Percentiles rank a stretch among this genome's conserved stretches.
Evolutionary conservation across 2,113 vertebrate species (phyloP).

Genomic region (Haemorhous mexicanus): DNA sequence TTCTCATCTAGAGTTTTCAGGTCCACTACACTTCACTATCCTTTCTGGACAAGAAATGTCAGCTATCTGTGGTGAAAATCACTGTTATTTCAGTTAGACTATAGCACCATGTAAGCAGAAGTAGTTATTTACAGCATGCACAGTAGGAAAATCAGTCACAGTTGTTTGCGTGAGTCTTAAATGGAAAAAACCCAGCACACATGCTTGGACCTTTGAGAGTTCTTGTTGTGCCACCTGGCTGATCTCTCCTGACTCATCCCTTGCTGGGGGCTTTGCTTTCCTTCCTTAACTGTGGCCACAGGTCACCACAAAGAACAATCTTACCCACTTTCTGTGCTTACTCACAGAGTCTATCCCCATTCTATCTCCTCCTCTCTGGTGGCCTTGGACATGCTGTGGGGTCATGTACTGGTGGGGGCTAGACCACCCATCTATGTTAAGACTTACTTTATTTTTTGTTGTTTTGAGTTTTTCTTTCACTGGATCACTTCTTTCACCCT

Average conservation of each 20-base stretch:
- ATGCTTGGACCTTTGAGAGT: neutral
- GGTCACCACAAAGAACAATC: neutral
- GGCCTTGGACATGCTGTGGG: neutral
- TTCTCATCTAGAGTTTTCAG: neutral
- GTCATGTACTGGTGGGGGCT: fast-evolving
- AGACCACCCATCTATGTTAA: neutral
- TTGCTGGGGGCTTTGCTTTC: neutral
- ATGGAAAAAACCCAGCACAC: neutral
- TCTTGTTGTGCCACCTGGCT: neutral
- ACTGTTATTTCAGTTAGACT: neutral
- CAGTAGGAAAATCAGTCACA: neutral
- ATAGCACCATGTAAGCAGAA: neutral
- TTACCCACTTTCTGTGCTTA: neutral
- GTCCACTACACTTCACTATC: neutral
- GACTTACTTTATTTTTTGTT: neutral
- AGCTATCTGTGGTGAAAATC: neutral
- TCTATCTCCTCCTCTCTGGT: neutral
- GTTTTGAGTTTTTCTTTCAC: neutral
- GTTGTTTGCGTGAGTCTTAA: neutral
- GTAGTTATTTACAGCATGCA: neutral
- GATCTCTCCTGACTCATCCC: neutral
- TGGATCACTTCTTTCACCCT: neutral
- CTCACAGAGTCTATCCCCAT: neutral
- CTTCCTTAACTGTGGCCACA: neutral
- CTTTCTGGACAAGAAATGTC: neutral